Evolutionary conservation across 2,797 vertebrate genomes (phyloP).

Genomic region (Tadarida brasiliensis): DNA sequence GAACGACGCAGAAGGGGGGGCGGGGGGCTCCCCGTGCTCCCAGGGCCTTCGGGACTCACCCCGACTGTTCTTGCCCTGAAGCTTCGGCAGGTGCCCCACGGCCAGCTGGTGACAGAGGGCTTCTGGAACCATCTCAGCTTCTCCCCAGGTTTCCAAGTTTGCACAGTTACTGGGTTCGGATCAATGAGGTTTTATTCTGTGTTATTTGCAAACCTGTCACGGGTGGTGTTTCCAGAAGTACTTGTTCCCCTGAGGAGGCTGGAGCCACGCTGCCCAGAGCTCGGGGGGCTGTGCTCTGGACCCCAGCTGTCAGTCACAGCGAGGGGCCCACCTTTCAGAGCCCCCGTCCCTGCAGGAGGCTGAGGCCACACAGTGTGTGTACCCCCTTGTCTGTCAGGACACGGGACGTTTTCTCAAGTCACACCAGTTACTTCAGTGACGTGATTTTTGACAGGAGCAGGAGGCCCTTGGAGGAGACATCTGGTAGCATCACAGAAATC

Average conservation of each 20-base stretch:
- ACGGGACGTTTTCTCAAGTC: slow-evolving; percentile 60
- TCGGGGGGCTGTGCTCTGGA: not conserved
- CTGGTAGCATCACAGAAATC: slow-evolving; percentile 85
- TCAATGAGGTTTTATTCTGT: not conserved
- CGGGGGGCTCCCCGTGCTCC: not conserved
- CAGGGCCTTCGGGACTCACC: not conserved
- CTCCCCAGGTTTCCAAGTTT: not conserved
- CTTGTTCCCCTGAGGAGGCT: not conserved
- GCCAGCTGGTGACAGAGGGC: not conserved
- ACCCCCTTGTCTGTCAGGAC: slow-evolving; percentile 64
- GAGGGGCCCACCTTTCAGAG: not conserved
- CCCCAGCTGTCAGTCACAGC: slow-evolving; percentile 45
- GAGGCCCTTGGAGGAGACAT: slow-evolving; percentile 63
- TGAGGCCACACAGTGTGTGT: slow-evolving; percentile 46
- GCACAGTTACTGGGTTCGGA: not conserved
- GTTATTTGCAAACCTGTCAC: not conserved
- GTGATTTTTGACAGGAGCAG: slow-evolving; percentile 69
- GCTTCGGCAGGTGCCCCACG: not conserved
- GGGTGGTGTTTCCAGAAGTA: not conserved
- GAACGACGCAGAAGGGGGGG: too few relatives aligned
- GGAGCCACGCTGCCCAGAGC: not conserved
- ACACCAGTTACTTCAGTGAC: slow-evolving; percentile 21
- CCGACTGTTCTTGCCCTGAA: not conserved
- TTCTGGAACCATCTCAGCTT: not conserved
- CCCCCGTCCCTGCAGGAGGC: slow-evolving; percentile 33